Percentiles rank a stretch among this genome's conserved stretches.
These are phyloP conservation scores for Sprattus sprattus DNA, from an alignment of 2,113 vertebrate genomes.

Conservation along the genomic window DNA sequence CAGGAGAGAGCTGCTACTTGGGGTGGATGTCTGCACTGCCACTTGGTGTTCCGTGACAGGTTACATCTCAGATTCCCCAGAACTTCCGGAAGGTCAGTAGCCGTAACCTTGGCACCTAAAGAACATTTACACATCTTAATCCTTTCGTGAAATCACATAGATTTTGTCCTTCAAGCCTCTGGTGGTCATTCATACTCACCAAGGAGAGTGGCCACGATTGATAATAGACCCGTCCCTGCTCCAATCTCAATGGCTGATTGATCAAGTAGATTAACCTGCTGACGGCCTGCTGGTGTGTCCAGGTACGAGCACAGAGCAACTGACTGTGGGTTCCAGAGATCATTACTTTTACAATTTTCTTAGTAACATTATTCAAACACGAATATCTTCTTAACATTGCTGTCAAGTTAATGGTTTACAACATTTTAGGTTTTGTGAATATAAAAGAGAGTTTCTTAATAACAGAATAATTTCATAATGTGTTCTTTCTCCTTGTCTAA, in stretches of 20 bases:
- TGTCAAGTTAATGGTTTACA: too few relatives aligned
- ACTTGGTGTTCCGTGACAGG: slow-evolving; percentile 79
- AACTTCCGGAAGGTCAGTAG: slow-evolving; percentile 82
- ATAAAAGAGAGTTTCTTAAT: too few relatives aligned
- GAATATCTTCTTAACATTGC: neutral
- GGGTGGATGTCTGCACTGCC: slow-evolving; percentile 68
- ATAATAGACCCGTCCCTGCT: slow-evolving; percentile 84
- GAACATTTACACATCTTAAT: slow-evolving; percentile 38
- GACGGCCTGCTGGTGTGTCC: slow-evolving; percentile 72
- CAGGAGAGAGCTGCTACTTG: slow-evolving; percentile 80
- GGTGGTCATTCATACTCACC: slow-evolving; percentile 46
- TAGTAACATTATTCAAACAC: neutral
- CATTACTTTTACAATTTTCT: neutral
- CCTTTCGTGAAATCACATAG: neutral
- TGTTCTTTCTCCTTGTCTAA: too few relatives aligned
- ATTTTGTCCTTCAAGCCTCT: neutral
- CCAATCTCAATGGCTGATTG: slow-evolving; percentile 86
- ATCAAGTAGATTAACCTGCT: slow-evolving; percentile 76
- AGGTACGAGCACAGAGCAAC: slow-evolving; percentile 83
- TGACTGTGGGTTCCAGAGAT: slow-evolving; percentile 66
- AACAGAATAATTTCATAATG: neutral
- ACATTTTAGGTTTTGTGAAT: neutral
- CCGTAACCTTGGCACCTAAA: slow-evolving; percentile 85
- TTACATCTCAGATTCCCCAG: slow-evolving; percentile 82
- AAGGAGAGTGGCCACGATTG: slow-evolving; percentile 60